Evolutionary conservation across 2,888 invertebrate genomes (phyloP).

Genomic region (Lasioglossum villosulum): DNA sequence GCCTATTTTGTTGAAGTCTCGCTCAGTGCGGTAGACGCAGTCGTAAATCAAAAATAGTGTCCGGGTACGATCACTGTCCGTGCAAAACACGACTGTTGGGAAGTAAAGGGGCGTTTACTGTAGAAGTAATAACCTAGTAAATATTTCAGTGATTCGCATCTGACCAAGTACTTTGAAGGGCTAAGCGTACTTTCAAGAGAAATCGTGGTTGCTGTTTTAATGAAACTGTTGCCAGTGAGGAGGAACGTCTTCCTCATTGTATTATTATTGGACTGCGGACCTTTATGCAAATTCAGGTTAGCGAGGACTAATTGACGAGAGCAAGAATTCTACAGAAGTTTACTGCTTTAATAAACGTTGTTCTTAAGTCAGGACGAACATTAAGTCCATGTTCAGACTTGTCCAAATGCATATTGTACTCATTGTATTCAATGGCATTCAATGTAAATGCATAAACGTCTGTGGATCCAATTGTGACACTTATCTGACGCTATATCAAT

Average conservation of each 20-base stretch:
- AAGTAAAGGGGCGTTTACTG: too few species aligned
- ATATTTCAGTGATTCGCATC: not conserved
- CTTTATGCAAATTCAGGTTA: not conserved
- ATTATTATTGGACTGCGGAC: not conserved
- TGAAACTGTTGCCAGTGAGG: not conserved
- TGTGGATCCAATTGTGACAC: not conserved
- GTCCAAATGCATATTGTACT: not conserved
- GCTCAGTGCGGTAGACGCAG: too few species aligned
- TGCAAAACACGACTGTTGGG: too few species aligned
- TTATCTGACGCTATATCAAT: too few species aligned
- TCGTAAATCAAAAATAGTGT: too few species aligned
- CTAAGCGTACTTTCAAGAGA: not conserved
- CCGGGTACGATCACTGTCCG: too few species aligned
- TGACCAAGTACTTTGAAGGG: not conserved
- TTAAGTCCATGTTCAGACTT: not conserved
- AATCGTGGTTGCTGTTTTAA: not conserved
- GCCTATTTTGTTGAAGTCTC: too few species aligned
- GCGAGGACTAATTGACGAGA: not conserved
- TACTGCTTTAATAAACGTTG: slow-evolving; percentile 1
- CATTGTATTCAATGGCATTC: not conserved
- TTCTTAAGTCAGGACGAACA: not conserved
- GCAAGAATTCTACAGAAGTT: not conserved
- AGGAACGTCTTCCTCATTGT: not conserved
- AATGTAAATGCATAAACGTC: not conserved
- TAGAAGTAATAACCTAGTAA: not conserved